Evolutionary conservation across 2,888 invertebrate species (phyloP).

Genomic region (Tanytarsus gracilentus): DNA sequence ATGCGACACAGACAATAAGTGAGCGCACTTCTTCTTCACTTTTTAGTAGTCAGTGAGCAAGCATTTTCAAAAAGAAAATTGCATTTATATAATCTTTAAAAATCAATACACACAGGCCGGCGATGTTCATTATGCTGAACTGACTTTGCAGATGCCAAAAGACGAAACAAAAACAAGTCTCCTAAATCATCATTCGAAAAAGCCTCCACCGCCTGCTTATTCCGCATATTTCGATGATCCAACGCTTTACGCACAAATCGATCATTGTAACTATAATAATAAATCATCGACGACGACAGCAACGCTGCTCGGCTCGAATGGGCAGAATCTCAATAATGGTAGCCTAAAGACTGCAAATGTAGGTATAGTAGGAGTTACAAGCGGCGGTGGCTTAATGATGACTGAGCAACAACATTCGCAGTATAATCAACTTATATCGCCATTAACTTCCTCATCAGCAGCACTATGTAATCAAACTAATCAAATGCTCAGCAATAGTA

Average conservation of each 20-base stretch:
- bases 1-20: no score
- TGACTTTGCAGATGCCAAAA: conserved; percentile 36
- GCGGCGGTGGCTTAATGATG: conserved; percentile 34
- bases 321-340: conserved; percentile 30
- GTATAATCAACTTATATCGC: conserved; percentile 45
- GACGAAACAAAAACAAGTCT: conserved; percentile 32
- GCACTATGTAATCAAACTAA: neutral
- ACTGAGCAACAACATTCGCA: conserved; percentile 36
- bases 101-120: conserved; percentile 32
- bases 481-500: conserved; percentile 8
- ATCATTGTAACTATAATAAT: conserved; percentile 49
- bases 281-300: conserved; percentile 40
- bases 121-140: conserved; percentile 43
- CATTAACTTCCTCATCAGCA: conserved; percentile 39
- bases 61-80: no score
- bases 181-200: conserved; percentile 29
- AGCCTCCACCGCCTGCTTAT: conserved; percentile 39
- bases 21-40: no score
- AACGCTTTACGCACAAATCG: conserved; percentile 66
- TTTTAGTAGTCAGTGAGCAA: no score
- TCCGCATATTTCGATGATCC: conserved; percentile 51
- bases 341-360: conserved; percentile 29
- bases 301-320: conserved; percentile 34
- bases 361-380: conserved; percentile 16
- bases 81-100: no score